Evolutionary conservation across 2,113 vertebrate genomes (phyloP).

Genomic region (Nansenia antarctica): DNA sequence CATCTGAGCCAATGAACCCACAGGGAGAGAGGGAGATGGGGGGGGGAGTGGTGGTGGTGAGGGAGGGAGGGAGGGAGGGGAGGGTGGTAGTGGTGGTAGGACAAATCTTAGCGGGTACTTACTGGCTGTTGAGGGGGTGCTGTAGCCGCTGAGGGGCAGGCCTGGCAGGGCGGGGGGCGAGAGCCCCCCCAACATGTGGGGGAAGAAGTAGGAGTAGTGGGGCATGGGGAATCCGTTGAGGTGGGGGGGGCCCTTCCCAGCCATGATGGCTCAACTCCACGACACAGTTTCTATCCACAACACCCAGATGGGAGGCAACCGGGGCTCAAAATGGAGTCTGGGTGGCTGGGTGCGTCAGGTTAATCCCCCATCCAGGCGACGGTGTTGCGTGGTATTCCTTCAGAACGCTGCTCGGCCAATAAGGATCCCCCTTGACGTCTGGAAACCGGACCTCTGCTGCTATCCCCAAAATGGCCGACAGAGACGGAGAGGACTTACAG

Average conservation of each 20-base stretch:
- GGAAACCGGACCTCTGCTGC: slow-evolving; percentile 17
- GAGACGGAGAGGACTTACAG: slow-evolving; percentile 18
- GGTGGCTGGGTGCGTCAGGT: slow-evolving; percentile 26
- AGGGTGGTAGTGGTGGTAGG: neutral
- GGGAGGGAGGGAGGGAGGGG: neutral
- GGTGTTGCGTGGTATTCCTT: slow-evolving; percentile 54
- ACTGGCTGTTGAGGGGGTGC: slow-evolving; percentile 96
- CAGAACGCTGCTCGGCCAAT: too few relatives aligned
- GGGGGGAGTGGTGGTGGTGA: neutral
- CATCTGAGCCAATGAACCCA: neutral
- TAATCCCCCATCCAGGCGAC: slow-evolving; percentile 62
- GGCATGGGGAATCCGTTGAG: slow-evolving; percentile 90
- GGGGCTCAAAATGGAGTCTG: slow-evolving; percentile 34
- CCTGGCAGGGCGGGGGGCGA: slow-evolving; percentile 86
- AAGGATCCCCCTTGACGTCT: slow-evolving; percentile 8
- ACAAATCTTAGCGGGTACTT: slow-evolving; percentile 70
- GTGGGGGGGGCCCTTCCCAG: slow-evolving; percentile 95
- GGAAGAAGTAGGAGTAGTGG: slow-evolving; percentile 96
- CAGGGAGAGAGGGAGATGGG: neutral
- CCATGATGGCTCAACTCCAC: slow-evolving; percentile 79
- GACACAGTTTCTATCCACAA: slow-evolving; percentile 26
- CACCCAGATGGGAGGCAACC: slow-evolving; percentile 3
- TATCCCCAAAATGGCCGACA: slow-evolving; percentile 20
- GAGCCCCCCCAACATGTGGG: slow-evolving; percentile 91
- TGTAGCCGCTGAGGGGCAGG: slow-evolving; percentile 93